Conservation (phyloP, 92 coral and sea anemone species). For the Plumapathes pennacea region DNA sequence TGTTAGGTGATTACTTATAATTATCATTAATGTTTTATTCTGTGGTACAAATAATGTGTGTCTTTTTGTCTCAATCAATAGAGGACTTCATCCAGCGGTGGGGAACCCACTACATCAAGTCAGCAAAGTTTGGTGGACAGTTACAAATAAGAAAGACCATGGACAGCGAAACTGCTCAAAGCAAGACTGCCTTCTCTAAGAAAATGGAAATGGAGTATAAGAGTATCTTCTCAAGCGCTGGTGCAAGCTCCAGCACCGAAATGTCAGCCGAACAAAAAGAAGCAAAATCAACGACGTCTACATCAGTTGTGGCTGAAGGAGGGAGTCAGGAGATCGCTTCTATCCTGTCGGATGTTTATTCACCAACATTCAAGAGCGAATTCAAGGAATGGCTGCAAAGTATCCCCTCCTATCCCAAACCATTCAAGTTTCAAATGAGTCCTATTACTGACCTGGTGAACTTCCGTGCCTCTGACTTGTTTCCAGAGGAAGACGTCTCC, state of each 20-base stretch:
- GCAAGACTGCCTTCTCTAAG: conserved; percentile 6
- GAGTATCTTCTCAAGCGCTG: conserved; percentile 29
- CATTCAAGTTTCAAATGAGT: conserved; percentile 37
- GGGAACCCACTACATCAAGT: conserved; percentile 42
- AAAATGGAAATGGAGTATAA: conserved; percentile 17
- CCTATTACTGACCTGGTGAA: conserved; percentile 49
- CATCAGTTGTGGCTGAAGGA: conserved; percentile 15
- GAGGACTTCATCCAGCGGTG: conserved; percentile 22
- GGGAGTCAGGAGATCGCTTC: conserved; percentile 20
- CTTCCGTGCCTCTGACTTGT: conserved; percentile 20
- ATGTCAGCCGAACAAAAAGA: not conserved
- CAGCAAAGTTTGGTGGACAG: conserved; percentile 36
- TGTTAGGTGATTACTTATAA: too few relatives aligned
- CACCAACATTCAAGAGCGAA: conserved; percentile 24
- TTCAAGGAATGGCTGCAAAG: conserved; percentile 22
- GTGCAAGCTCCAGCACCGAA: conserved; percentile 3
- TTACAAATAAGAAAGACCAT: conserved; percentile 26
- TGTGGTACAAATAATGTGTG: too few relatives aligned
- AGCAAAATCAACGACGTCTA: conserved; percentile 1
- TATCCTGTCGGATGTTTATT: conserved; percentile 10
- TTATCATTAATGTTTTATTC: too few relatives aligned
- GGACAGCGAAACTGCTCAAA: not conserved
- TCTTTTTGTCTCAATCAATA: not conserved
- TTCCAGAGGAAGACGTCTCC: conserved; percentile 11
- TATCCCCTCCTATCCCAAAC: conserved; percentile 16